Evolutionary conservation across 2,113 vertebrate genomes (phyloP).

Genomic region (Pseudopipra pipra): DNA sequence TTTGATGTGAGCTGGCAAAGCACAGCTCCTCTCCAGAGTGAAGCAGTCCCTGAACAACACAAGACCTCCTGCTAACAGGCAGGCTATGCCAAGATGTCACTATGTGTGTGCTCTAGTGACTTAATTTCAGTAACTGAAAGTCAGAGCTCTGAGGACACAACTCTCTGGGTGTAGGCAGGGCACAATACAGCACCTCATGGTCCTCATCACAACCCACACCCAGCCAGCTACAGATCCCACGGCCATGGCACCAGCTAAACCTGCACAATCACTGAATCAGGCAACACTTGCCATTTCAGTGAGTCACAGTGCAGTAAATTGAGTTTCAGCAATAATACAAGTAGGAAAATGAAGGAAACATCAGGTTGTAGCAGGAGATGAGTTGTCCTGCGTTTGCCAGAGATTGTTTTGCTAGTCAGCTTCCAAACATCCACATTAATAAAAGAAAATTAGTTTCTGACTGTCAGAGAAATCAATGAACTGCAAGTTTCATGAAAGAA

Average conservation of each 20-base stretch:
- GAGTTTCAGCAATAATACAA: not conserved
- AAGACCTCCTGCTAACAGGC: not conserved
- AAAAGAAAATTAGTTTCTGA: not conserved
- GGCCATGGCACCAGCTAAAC: not conserved
- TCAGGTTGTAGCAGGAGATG: not conserved
- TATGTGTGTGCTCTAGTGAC: not conserved
- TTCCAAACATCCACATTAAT: fast-evolving
- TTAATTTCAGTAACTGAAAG: not conserved
- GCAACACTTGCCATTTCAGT: not conserved
- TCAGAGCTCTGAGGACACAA: not conserved
- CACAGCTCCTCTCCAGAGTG: not conserved
- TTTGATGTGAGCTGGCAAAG: not conserved
- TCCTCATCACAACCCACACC: not conserved
- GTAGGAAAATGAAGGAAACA: not conserved
- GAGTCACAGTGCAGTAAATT: fast-evolving
- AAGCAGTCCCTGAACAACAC: not conserved
- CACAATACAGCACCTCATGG: not conserved
- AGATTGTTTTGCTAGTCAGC: fast-evolving
- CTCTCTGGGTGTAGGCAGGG: not conserved
- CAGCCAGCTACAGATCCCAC: fast-evolving
- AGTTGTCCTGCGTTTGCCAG: not conserved
- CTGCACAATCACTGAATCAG: not conserved
- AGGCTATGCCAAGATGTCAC: not conserved
- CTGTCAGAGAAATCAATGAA: not conserved
- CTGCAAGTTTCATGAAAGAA: not conserved